Evolutionary conservation across 2,113 vertebrate species (phyloP).

Genomic region (Ammodytes marinus): DNA sequence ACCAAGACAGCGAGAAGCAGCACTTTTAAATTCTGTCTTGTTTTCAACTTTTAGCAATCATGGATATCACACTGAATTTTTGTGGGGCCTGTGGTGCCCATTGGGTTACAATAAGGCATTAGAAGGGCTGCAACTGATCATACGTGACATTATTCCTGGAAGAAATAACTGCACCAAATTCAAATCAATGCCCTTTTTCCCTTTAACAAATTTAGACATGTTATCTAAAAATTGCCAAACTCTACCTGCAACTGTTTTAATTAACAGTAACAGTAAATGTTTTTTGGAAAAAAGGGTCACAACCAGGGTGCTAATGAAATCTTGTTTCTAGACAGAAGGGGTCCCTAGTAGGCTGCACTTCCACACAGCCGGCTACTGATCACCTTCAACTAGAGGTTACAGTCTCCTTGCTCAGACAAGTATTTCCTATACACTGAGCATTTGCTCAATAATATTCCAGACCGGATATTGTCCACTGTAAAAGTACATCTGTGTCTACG

Average conservation of each 20-base stretch:
- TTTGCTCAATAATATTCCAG: conserved; percentile 44
- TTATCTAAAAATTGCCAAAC: too few species aligned
- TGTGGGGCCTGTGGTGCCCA: not conserved
- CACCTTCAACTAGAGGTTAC: conserved; percentile 84
- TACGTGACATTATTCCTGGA: too few species aligned
- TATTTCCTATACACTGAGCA: conserved; percentile 60
- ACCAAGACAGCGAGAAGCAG: not conserved
- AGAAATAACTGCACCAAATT: too few species aligned
- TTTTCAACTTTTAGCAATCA: not conserved
- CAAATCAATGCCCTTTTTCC: too few species aligned
- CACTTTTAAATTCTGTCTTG: not conserved
- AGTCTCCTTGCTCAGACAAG: conserved; percentile 64
- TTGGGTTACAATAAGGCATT: not conserved
- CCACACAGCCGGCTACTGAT: conserved; percentile 56
- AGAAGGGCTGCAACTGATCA: not conserved
- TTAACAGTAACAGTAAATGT: too few species aligned
- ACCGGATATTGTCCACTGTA: conserved; percentile 18
- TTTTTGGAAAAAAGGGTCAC: too few species aligned
- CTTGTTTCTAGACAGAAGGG: conserved; percentile 67
- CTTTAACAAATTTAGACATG: too few species aligned
- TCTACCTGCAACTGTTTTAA: too few species aligned
- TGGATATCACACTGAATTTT: not conserved
- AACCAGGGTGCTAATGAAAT: conserved; percentile 32
- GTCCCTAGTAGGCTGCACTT: conserved; percentile 67
- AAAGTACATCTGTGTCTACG: conserved; percentile 11